phyloP scores from a whole-genome alignment of 2,113 vertebrate species.

The Thalassoma bifasciatum region DNA sequence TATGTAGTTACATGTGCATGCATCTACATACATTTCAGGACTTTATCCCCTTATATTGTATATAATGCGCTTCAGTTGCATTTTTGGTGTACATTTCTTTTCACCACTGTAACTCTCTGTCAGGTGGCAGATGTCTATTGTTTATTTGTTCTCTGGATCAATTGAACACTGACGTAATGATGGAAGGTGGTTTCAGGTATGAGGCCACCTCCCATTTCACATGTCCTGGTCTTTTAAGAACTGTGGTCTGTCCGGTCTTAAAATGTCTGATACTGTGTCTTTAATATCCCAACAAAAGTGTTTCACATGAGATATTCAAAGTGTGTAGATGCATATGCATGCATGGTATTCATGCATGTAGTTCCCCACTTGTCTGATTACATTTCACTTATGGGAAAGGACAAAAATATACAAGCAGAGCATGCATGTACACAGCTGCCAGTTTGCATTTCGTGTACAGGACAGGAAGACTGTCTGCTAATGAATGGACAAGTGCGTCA shows the following conservation, averaged over 20 bases:
- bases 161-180: too few species aligned
- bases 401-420: not conserved
- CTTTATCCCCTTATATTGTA: too few species aligned
- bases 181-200: too few species aligned
- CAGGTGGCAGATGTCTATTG: too few species aligned
- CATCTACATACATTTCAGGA: too few species aligned
- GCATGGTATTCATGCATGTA: not conserved
- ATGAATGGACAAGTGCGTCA: conserved; percentile 45
- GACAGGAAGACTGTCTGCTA: conserved; percentile 24
- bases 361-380: conserved; percentile 32
- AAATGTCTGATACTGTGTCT: conserved; percentile 44
- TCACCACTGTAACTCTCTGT: too few species aligned
- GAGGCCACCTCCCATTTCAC: too few species aligned
- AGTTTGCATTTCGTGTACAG: conserved; percentile 29
- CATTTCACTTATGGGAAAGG: not conserved
- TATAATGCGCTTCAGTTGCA: too few species aligned
- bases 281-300: conserved; percentile 27
- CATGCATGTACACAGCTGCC: conserved; percentile 30
- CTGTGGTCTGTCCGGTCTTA: conserved; percentile 42
- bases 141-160: too few species aligned
- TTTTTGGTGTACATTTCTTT: too few species aligned
- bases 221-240: too few species aligned
- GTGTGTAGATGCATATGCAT: not conserved
- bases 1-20: conserved; percentile 2
- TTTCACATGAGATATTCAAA: conserved; percentile 33